A percentile compares a stretch with the other conserved stretches of the same genome.
Evolutionary conservation across 2,113 vertebrate genomes (phyloP).

Genomic region (Tachuris rubrigastra): DNA sequence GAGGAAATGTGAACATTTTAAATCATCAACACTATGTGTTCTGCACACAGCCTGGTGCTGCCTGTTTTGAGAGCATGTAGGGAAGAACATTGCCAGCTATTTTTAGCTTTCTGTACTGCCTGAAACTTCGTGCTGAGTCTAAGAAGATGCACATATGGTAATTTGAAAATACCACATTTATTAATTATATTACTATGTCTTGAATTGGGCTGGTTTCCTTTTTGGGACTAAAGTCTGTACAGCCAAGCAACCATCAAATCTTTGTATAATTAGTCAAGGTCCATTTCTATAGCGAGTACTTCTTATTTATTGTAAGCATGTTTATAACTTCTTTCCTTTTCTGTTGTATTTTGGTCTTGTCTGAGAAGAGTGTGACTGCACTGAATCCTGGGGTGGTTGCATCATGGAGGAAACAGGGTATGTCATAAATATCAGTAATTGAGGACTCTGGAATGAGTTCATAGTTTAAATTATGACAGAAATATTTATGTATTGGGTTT

Average conservation of each 20-base stretch:
- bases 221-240: background rate
- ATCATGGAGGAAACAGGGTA: conserved; percentile 98
- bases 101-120: background rate
- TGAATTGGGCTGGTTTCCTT: background rate
- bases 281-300: background rate
- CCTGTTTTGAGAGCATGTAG: background rate
- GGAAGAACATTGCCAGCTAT: background rate
- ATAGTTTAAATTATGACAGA: background rate
- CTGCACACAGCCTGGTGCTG: background rate
- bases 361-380: conserved; percentile 90
- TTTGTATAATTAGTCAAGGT: background rate
- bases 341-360: conserved; percentile 42
- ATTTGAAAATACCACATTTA: background rate
- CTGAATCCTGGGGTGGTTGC: conserved; percentile 88
- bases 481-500: background rate
- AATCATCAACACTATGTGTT: background rate
- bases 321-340: conserved; percentile 52
- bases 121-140: background rate
- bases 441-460: background rate
- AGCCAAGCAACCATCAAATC: background rate
- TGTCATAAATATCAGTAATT: background rate
- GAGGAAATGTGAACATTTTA: background rate
- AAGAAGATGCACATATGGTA: background rate
- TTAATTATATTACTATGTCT: background rate
- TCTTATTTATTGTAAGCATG: background rate